These are phyloP conservation scores for Carlito syrichta DNA, from an alignment of 2,113 vertebrate species.

Conservation along the genomic window DNA sequence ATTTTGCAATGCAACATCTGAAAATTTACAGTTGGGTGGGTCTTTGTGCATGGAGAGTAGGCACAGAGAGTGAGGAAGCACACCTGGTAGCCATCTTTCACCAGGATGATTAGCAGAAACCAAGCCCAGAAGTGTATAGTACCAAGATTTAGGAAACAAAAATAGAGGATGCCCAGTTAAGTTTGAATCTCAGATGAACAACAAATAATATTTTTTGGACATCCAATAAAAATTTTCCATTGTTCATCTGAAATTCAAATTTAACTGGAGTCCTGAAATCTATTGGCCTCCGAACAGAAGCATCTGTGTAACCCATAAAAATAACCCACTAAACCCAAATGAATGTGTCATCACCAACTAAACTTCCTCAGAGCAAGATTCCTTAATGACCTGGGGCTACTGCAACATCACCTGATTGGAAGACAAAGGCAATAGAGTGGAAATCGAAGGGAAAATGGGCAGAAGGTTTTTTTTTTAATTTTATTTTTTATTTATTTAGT, in stretches of 20 bases:
- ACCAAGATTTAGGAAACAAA: background rate
- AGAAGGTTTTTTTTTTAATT: too few relatives aligned
- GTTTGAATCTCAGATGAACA: background rate
- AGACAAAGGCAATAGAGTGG: background rate
- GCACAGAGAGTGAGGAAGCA: background rate
- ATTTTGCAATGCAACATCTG: background rate
- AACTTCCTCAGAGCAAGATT: background rate
- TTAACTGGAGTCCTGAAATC: background rate
- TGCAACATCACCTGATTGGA: background rate
- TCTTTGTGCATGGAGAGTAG: background rate
- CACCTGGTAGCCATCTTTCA: rapidly evolving
- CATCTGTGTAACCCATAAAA: background rate
- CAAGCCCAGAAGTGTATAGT: background rate
- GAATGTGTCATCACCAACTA: background rate
- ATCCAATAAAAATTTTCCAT: background rate
- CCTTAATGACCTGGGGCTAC: background rate
- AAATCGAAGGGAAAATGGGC: background rate
- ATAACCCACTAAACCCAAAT: background rate
- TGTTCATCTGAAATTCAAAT: background rate
- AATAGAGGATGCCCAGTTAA: background rate
- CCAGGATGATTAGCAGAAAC: background rate
- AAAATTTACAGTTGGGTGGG: rapidly evolving
- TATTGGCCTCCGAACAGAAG: background rate
- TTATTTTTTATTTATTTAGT: too few relatives aligned
- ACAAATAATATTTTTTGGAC: background rate